Percentiles rank a stretch among this genome's conserved stretches.
phyloP scores from a whole-genome alignment of 2,888 invertebrate genomes.

The Diplolepis rosae region DNA sequence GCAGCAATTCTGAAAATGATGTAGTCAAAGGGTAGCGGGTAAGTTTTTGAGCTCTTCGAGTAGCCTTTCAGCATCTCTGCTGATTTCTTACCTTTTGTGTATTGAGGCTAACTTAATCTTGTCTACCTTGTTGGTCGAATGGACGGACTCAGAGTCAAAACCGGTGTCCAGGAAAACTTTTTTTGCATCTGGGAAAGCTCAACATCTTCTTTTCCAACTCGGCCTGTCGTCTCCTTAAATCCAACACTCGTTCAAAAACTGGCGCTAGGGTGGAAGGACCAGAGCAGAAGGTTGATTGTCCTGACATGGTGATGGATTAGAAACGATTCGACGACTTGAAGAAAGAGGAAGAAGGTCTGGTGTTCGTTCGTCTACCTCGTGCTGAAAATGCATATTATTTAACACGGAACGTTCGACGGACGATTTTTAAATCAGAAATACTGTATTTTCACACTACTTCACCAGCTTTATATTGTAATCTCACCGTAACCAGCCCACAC shows the following conservation, averaged over 20 bases:
- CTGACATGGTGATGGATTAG: not conserved
- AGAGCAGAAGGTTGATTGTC: not conserved
- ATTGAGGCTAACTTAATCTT: too few species aligned
- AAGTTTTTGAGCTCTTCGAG: too few species aligned
- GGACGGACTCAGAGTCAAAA: too few species aligned
- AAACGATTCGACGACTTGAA: not conserved
- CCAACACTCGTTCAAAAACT: not conserved
- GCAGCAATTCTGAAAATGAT: too few species aligned
- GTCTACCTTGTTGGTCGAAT: too few species aligned
- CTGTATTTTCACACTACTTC: too few species aligned
- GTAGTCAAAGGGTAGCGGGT: too few species aligned
- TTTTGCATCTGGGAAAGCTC: too few species aligned
- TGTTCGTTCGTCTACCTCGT: not conserved
- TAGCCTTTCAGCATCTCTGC: too few species aligned
- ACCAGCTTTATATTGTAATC: not conserved
- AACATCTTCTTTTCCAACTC: not conserved
- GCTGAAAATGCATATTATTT: not conserved
- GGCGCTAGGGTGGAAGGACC: not conserved
- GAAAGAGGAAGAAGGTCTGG: not conserved
- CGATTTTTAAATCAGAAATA: not conserved
- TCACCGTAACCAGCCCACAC: not conserved
- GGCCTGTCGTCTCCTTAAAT: not conserved
- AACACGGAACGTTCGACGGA: not conserved
- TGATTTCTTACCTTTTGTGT: too few species aligned
- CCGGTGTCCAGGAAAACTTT: too few species aligned